Conservation (phyloP, 2,797 vertebrate species). For the Synanceia verrucosa region DNA sequence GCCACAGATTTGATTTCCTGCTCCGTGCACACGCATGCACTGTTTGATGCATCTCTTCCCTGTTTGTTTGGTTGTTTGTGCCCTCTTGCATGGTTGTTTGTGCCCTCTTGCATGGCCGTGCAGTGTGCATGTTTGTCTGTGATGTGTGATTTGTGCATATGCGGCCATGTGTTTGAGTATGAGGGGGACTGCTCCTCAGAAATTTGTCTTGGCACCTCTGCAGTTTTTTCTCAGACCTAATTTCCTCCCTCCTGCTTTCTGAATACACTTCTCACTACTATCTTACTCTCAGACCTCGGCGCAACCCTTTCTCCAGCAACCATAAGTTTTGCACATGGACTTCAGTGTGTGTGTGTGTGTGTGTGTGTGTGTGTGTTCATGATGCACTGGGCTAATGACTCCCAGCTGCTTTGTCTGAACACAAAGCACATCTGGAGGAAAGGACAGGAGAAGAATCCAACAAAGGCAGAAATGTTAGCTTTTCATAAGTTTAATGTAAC, state of each 20-base stretch:
- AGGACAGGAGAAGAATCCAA: conserved; percentile 27
- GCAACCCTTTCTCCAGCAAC: conserved; percentile 37
- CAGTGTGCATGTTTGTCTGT: conserved; percentile 11
- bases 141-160: not conserved
- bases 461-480: conserved; percentile 29
- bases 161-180: not conserved
- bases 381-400: conserved; percentile 65
- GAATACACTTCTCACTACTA: conserved; percentile 6
- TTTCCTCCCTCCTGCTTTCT: conserved; percentile 51
- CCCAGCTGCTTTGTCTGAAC: conserved; percentile 76
- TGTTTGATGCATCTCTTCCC: conserved; percentile 40
- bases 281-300: conserved; percentile 1
- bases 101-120: conserved; percentile 4
- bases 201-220: conserved; percentile 62
- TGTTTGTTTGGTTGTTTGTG: not conserved
- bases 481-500: conserved; percentile 38
- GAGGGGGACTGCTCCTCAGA: conserved; percentile 13
- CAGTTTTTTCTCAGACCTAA: conserved; percentile 35
- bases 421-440: conserved; percentile 75
- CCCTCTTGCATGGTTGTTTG: conserved; percentile 12
- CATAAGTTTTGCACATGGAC: conserved; percentile 31
- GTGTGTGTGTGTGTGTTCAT: conserved; percentile 17
- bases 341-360: conserved; percentile 16
- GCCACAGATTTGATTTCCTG: not conserved
- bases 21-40: not conserved